Evolutionary conservation across 2,888 invertebrate genomes (phyloP), one percentile per base, ranked within the genome.

Genomic region (Agrilus biguttatus): DNA sequence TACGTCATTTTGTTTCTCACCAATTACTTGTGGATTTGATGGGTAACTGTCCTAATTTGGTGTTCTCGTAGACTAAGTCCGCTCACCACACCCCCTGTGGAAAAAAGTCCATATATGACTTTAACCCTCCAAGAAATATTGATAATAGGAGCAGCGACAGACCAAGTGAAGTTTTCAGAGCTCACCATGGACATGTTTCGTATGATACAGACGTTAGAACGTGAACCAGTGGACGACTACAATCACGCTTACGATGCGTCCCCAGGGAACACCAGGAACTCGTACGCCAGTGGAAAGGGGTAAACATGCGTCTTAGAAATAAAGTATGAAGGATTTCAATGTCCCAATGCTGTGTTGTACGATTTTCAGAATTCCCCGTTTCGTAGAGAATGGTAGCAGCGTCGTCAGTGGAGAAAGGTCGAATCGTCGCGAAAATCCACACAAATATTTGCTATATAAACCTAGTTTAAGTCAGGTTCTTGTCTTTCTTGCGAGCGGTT

Each of bases 171-270:
- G 68, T 95, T 93, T 69, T 92, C 91, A 52, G 95, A 96, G 67
- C 70, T 96, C 53, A 95, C 95, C 12, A 82, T 96, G 75, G 96
- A 96, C 69, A 96, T 96, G 96, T 96, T 89, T 67, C 75, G 95
- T 55, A 93, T 96, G 82, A 74, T 95, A 46, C 96, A 96, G 68
- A 91, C 91, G 1, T 68, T 96, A 47, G 96, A 96, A 64, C 72
- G 91, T 49, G 93, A 96, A 61, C 89, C 91, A 10, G 82, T 85
- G 53, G 88, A 88, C 55, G 85, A 85, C 51, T 72, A 78, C 40
- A 82, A 80, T 56, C 81, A 83, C 63, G 69, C 77, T 49, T 77
- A 80, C 60, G 81, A 83, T 61, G 73, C 77, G 14, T 81, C 82
- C 14, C 81, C 82, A 57, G 74, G 81, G 6, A 77, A 78, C 12